Evolutionary conservation across 2,888 invertebrate genomes (phyloP), one percentile per base, ranked within the genome.

Genomic region (Vannuccia rotundouncinata): DNA sequence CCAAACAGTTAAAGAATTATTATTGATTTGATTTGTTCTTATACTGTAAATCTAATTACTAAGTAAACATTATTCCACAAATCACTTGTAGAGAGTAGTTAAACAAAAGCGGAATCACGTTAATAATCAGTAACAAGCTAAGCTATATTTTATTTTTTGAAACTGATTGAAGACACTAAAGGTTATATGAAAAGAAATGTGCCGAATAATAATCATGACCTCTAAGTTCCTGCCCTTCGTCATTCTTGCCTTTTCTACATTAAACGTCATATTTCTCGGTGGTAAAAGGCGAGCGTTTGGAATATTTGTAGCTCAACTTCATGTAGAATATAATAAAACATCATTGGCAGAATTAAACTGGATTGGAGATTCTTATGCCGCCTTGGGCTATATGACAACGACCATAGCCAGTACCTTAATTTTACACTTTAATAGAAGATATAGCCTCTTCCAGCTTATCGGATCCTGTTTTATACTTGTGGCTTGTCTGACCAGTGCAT

Each of bases 271-370:
- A 13, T 81, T 81, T 31, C 74, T 81, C 1, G 81, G 81, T 1
- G 81, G 81, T n/a, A 81, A 81, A 66, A 25, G 81, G 30, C 76
- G 81, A 2, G 81, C 81, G 1, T 81, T 81, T 81, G 81, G 81
- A 76, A 78, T 82, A 1, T 81, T 81, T 66, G 81, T 81, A 0
- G 81, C 81, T 17, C 81, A 81, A 73, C 81, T 81, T 25, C 81
- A 75, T 31, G 80, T 25, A 10, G 80, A 80, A 22, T 80, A 81
- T 31, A 78, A 82, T 29, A 28, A 45, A 25, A 81, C 81, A 1
- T 82, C 81, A 10, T 30, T 81, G 13, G 31, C 81, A 0, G 81
- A 81, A 31, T 76, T 81, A 17, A 81, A 81, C 59, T 81, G 81
- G 81, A 81, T 81, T 29, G 81, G 81, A 13, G 81, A 81, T 31